Evolutionary conservation across 2,888 invertebrate genomes (phyloP).

Genomic region (Acanthosepion esculentum): DNA sequence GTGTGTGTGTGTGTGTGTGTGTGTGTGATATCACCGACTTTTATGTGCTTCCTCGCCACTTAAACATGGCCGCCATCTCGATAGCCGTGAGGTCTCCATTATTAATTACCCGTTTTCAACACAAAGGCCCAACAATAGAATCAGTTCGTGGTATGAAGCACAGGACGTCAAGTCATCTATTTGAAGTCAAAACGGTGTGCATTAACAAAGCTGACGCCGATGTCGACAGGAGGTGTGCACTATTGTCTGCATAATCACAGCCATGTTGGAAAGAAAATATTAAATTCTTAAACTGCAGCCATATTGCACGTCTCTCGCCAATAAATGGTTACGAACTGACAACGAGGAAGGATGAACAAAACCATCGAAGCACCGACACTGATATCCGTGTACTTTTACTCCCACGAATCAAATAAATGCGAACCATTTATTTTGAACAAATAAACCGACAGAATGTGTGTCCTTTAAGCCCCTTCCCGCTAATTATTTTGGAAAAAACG

Average conservation of each 20-base stretch:
- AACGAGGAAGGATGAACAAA: neutral
- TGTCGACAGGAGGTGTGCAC: neutral
- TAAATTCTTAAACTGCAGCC: neutral
- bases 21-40: neutral
- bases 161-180: neutral
- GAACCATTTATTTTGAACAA: too few relatives aligned
- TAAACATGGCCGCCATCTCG: neutral
- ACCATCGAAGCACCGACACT: neutral
- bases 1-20: too few relatives aligned
- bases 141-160: neutral
- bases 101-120: neutral
- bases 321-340: too few relatives aligned
- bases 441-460: too few relatives aligned
- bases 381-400: neutral
- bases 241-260: neutral
- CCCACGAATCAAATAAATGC: too few relatives aligned
- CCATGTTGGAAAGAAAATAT: neutral
- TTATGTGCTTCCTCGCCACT: neutral
- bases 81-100: neutral
- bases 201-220: neutral
- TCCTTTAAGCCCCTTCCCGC: too few relatives aligned
- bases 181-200: neutral
- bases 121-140: neutral
- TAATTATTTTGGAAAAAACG: too few relatives aligned
- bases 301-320: neutral